These are phyloP conservation scores for Argentina silus DNA, from an alignment of 2,797 vertebrate genomes.

Conservation along the genomic window DNA sequence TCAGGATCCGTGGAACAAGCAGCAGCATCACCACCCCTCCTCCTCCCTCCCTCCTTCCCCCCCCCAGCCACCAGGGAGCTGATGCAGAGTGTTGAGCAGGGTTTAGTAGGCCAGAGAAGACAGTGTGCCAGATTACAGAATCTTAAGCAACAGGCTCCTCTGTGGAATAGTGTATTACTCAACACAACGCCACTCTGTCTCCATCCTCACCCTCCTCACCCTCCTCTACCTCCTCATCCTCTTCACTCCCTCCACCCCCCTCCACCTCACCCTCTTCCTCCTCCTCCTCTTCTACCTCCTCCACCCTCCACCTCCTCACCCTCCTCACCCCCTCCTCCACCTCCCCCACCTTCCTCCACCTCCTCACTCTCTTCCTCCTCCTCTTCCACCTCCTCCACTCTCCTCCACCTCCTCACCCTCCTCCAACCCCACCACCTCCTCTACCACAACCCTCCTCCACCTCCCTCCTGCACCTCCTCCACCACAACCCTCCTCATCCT, in stretches of 20 bases:
- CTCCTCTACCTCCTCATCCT: not conserved
- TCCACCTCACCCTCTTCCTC: conserved; percentile 22
- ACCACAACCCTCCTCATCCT: not conserved
- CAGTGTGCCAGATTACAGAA: conserved; percentile 64
- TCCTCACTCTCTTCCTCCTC: not conserved
- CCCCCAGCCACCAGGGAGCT: conserved; percentile 49
- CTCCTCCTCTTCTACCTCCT: not conserved
- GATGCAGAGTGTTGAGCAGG: conserved; percentile 69
- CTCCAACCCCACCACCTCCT: too few species aligned
- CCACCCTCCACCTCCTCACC: conserved; percentile 36
- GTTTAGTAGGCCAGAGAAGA: conserved; percentile 75
- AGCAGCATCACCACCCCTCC: not conserved
- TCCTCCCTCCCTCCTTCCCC: conserved; percentile 5
- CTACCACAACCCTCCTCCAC: too few species aligned
- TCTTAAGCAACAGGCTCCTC: conserved; percentile 67
- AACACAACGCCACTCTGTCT: conserved; percentile 36
- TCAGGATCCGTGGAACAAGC: not conserved
- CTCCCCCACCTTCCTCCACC: conserved; percentile 25
- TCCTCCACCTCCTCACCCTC: too few species aligned
- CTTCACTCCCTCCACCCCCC: too few species aligned
- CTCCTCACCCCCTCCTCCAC: conserved; percentile 5
- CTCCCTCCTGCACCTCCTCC: conserved; percentile 33
- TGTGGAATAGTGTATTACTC: conserved; percentile 64
- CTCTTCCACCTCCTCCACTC: not conserved
- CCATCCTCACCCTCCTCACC: not conserved